phyloP scores from a whole-genome alignment of 2,797 vertebrate species.

The Meriones psammophilus region DNA sequence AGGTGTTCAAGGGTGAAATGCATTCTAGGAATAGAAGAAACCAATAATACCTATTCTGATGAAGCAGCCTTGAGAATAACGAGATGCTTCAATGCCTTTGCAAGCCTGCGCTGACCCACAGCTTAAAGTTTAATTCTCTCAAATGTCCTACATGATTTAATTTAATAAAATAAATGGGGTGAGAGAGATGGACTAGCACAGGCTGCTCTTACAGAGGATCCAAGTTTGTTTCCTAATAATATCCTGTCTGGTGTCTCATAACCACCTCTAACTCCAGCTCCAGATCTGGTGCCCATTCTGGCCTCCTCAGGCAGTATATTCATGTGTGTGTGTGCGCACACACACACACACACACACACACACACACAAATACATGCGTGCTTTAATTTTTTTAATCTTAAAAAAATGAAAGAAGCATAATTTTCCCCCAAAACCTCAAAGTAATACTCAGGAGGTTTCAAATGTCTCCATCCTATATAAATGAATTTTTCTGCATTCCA shows the following conservation, averaged over 20 bases:
- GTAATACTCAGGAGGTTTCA: not conserved
- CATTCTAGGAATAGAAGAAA: slow-evolving; percentile 37
- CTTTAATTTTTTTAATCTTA: not conserved
- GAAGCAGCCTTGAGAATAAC: not conserved
- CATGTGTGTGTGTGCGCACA: accelerated
- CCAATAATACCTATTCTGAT: not conserved
- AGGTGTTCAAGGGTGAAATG: not conserved
- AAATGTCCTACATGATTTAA: not conserved
- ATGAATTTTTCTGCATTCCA: slow-evolving; percentile 17
- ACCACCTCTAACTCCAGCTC: not conserved
- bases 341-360: not conserved
- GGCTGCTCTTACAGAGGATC: not conserved
- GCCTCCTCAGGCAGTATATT: not conserved
- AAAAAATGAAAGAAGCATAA: slow-evolving; percentile 4
- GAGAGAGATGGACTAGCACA: too few relatives aligned
- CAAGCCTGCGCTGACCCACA: not conserved
- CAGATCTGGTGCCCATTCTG: not conserved
- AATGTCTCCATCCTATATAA: not conserved
- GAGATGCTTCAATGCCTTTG: not conserved
- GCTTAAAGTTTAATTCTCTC: slow-evolving; percentile 34
- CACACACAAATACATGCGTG: not conserved
- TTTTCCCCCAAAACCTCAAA: slow-evolving; percentile 6
- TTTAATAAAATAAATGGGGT: not conserved
- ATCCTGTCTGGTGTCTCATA: not conserved
- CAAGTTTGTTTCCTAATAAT: not conserved